Base-by-base conservation (phyloP, 2,888 invertebrate species). In the Gibbula magus region DNA sequence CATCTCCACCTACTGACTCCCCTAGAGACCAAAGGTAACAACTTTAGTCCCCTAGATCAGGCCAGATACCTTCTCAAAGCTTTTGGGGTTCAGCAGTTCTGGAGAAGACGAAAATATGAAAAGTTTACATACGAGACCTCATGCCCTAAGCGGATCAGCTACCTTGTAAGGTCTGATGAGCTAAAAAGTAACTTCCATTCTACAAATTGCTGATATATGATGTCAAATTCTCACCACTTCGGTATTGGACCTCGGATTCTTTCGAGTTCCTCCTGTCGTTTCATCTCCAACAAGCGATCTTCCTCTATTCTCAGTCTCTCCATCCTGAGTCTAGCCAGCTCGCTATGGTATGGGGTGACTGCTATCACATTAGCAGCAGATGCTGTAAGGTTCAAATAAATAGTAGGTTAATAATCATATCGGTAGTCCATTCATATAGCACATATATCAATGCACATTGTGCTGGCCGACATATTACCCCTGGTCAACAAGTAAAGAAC, bases 251-350 rank as follows among this genome's bases (percentile, higher is more conserved):
- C 91, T 66, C 91, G 83, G 18, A 89, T 90, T 66, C 89, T 82
- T 79, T 92, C 92, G 29, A 91, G 82, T 81, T 92, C 91, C 75
- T 88, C 88, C 25, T 88, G 82, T 70, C 91, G 81, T 77, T 91
- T 91, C 51, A 91, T 77, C 81, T 92, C 90, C 53, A 91, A 81
- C 70, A 92, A 82, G 75, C 89, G 86, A 13, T 91, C 87, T 77
- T 91, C 91, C 79, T 92, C 92, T 7, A 92, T 83, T 67, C 86
- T 83, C n/a, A 92, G 84, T 54, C 90, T 81, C 54, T 91, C 89
- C 84, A 91, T 84, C 18, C 91, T 78, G 20, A 92, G 86, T 56
- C 84, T 84, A 32, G 91, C 88, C 77, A 92, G 83, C 45, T 90
- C 88, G 13, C 76, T 25, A 77, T 89, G 86, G 80, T 87, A 91